Percentiles rank a stretch among this genome's conserved stretches.
phyloP scores from a whole-genome alignment of 2,797 vertebrate species.

The Lutjanus argentimaculatus region DNA sequence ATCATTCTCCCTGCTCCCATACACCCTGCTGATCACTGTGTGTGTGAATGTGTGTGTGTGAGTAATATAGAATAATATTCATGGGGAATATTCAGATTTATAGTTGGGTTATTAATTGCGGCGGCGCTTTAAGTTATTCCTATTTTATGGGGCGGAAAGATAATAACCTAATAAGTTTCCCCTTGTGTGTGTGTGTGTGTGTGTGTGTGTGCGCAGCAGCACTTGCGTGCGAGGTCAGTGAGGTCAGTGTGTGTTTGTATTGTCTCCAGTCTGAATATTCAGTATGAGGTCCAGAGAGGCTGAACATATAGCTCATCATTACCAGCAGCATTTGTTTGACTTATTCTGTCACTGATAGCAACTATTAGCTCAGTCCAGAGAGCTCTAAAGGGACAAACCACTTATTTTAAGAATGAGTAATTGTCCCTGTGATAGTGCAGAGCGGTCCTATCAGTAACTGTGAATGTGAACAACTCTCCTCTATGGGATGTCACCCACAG shows the following conservation, averaged over 20 bases:
- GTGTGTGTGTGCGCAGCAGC: neutral
- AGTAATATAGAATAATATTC: conserved; percentile 85
- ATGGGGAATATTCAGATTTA: conserved; percentile 89
- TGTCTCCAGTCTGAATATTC: conserved; percentile 75
- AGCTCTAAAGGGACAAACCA: conserved; percentile 51
- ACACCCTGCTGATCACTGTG: conserved; percentile 65
- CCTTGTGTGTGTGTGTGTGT: conserved; percentile 48
- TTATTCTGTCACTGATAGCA: conserved; percentile 60
- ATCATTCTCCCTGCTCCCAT: conserved; percentile 79
- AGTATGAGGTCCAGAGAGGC: conserved; percentile 49
- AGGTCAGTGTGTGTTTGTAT: conserved; percentile 77
- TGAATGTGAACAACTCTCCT: conserved; percentile 51
- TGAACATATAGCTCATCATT: conserved; percentile 70
- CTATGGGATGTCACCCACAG: conserved; percentile 26
- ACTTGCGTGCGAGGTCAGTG: conserved; percentile 52
- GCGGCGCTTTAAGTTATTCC: conserved; percentile 85
- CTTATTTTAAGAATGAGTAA: conserved; percentile 65
- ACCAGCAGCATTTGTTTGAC: conserved; percentile 61
- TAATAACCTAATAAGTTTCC: conserved; percentile 90
- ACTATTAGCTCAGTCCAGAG: conserved; percentile 60
- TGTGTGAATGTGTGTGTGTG: conserved; percentile 42
- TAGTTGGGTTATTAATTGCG: conserved; percentile 88
- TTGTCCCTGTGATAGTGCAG: conserved; percentile 31
- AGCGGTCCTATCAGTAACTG: conserved; percentile 42
- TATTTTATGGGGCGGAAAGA: conserved; percentile 90